Percentiles rank a stretch among this genome's conserved stretches.
These are phyloP conservation scores for Atethmia centrago DNA, from an alignment of 2,888 invertebrate species.

Conservation along the genomic window DNA sequence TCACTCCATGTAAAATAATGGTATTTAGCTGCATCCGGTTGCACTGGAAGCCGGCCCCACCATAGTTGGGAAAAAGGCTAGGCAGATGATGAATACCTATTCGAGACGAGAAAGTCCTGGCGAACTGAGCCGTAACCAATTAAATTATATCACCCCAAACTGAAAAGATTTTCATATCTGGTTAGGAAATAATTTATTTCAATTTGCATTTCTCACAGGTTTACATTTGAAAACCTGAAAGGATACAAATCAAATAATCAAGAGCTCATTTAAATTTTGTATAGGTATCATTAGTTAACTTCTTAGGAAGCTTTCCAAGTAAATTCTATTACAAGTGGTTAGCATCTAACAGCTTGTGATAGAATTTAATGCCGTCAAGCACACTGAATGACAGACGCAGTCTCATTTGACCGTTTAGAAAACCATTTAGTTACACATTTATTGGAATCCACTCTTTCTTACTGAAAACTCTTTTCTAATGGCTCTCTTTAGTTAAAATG, in stretches of 20 bases:
- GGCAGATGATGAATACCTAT: no score
- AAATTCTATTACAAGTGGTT: slow-evolving; percentile 8
- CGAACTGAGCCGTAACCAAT: not conserved
- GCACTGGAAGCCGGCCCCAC: no score
- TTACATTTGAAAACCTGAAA: slow-evolving; percentile 12
- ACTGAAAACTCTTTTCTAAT: not conserved
- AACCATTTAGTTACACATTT: not conserved
- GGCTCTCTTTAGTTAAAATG: not conserved
- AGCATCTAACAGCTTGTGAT: not conserved
- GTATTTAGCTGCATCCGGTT: no score
- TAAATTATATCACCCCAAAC: not conserved
- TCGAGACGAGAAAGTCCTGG: not conserved
- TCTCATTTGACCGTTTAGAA: not conserved
- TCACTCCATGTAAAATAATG: no score
- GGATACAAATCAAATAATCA: slow-evolving; percentile 13
- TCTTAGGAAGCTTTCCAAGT: slow-evolving; percentile 3
- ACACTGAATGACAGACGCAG: not conserved
- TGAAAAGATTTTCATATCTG: slow-evolving; percentile 4
- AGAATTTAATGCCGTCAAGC: not conserved
- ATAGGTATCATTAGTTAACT: not conserved
- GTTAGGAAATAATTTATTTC: slow-evolving; percentile 1
- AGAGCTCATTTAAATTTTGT: slow-evolving; percentile 19
- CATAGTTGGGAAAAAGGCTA: no score
- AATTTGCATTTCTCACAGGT: slow-evolving; percentile 4
- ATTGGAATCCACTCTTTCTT: not conserved